These are phyloP conservation scores for Blastomussa wellsi DNA, from an alignment of 92 coral and sea anemone genomes.

Conservation along the genomic window DNA sequence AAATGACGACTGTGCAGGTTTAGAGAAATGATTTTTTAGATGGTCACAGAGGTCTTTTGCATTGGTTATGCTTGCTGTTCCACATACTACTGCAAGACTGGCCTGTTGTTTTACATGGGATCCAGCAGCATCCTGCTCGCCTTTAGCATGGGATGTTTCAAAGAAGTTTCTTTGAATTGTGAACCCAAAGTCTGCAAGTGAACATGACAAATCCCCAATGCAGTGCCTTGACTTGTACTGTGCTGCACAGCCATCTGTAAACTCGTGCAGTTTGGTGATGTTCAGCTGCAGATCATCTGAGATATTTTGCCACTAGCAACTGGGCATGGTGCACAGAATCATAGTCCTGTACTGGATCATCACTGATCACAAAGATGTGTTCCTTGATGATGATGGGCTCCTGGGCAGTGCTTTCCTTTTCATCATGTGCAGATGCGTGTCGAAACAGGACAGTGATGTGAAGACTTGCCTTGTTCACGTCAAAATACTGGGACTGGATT, in stretches of 20 bases:
- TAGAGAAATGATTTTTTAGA: slow-evolving; percentile 14
- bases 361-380: slow-evolving; percentile 27
- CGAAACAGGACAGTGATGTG: slow-evolving; percentile 30
- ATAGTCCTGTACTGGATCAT: slow-evolving; percentile 17
- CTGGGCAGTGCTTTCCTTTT: slow-evolving; percentile 32
- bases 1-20: slow-evolving; percentile 36
- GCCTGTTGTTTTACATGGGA: slow-evolving; percentile 52
- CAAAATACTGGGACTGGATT: slow-evolving; percentile 13
- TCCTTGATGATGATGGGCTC: slow-evolving; percentile 9
- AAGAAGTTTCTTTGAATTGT: slow-evolving; percentile 32
- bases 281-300: not conserved
- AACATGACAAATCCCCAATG: slow-evolving; percentile 47
- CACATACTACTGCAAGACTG: slow-evolving; percentile 35
- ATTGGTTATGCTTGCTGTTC: slow-evolving; percentile 40
- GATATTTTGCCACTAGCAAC: slow-evolving; percentile 22
- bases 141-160: slow-evolving; percentile 60
- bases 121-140: too few species aligned
- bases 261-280: slow-evolving; percentile 46
- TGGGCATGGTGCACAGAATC: slow-evolving; percentile 7
- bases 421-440: slow-evolving; percentile 32
- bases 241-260: slow-evolving; percentile 61
- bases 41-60: slow-evolving; percentile 41
- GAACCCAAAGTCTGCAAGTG: slow-evolving; percentile 44
- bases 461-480: slow-evolving; percentile 32
- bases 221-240: slow-evolving; percentile 58